Percentiles rank a stretch among this genome's conserved stretches.
Evolutionary conservation across 2,797 vertebrate species (phyloP).

Genomic region (Anomalospiza imberbis): DNA sequence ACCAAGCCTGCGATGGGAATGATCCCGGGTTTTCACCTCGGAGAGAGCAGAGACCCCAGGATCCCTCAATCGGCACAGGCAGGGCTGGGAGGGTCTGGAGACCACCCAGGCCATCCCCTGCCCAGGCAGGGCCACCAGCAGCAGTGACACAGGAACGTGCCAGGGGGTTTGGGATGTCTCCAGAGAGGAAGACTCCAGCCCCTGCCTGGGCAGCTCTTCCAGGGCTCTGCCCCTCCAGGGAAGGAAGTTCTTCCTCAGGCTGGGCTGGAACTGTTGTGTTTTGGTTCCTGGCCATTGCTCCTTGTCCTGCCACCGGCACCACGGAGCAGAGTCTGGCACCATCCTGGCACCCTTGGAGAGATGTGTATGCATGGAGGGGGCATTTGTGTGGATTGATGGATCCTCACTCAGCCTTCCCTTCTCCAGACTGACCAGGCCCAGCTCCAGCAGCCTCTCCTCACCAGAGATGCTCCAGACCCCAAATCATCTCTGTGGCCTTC

Average conservation of each 20-base stretch:
- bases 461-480: background rate
- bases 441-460: too few relatives aligned
- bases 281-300: background rate
- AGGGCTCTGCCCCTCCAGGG: background rate
- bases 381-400: too few relatives aligned
- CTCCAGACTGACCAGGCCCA: too few relatives aligned
- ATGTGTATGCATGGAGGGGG: too few relatives aligned
- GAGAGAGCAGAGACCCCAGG: accelerated
- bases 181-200: background rate
- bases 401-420: too few relatives aligned
- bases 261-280: background rate
- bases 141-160: background rate
- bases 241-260: background rate
- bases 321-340: background rate
- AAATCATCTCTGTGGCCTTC: background rate
- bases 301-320: background rate
- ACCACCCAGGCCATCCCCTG: background rate
- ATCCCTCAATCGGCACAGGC: accelerated
- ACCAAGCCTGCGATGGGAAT: accelerated
- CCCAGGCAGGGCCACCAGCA: background rate
- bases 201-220: background rate
- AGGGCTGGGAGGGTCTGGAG: background rate
- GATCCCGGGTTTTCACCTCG: accelerated
- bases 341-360: background rate
- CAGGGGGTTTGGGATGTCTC: background rate